phyloP scores from a whole-genome alignment of 2,888 invertebrate genomes.

The Oscheius sp. region DNA sequence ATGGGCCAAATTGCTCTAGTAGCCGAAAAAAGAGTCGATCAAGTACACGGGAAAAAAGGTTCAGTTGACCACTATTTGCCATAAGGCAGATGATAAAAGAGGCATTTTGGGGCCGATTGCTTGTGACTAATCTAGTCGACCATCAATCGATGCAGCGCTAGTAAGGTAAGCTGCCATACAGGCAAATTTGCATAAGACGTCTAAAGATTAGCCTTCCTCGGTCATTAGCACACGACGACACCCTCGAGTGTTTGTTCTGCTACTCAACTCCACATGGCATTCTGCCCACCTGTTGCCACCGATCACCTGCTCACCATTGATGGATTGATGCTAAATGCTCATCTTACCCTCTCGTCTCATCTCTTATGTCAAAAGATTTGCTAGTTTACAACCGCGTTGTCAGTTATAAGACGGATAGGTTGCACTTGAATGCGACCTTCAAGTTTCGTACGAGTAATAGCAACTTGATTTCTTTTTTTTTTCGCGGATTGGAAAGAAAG shows the following conservation, averaged over 20 bases:
- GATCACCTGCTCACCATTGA: constrained; percentile 14
- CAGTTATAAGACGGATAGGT: too few species aligned
- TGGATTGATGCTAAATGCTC: neutral
- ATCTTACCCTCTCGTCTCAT: neutral
- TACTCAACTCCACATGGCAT: constrained; percentile 28
- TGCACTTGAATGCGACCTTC: too few species aligned
- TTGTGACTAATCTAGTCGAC: constrained; percentile 27
- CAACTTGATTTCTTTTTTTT: too few species aligned
- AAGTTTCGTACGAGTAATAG: too few species aligned
- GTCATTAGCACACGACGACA: constrained; percentile 28
- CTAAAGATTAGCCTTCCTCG: constrained; percentile 30
- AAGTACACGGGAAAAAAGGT: neutral
- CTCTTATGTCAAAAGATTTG: too few species aligned
- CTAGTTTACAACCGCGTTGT: too few species aligned
- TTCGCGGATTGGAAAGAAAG: too few species aligned
- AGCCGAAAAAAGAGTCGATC: neutral
- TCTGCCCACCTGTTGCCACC: constrained; percentile 22
- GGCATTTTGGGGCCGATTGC: constrained; percentile 24
- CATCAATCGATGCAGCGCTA: constrained; percentile 24
- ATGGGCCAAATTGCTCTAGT: neutral
- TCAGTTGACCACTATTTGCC: neutral
- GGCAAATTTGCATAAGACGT: constrained; percentile 31
- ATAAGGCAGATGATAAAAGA: constrained; percentile 26
- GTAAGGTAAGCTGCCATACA: constrained; percentile 22
- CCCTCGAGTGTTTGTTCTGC: constrained; percentile 26